phyloP scores from a whole-genome alignment of 2,888 invertebrate genomes.

The Caenorhabditis sulstoni region DNA sequence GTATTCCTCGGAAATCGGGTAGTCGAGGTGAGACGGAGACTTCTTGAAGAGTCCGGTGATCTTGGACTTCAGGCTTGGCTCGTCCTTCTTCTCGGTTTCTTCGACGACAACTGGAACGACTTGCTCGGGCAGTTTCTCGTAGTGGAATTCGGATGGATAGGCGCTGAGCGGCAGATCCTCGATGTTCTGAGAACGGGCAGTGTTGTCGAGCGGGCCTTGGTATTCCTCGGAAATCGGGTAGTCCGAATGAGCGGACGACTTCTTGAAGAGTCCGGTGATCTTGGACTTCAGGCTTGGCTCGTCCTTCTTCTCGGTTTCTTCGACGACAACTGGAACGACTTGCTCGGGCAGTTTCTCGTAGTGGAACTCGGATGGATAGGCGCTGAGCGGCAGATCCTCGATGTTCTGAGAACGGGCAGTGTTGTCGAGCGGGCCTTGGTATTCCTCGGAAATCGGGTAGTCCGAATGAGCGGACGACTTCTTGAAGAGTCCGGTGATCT shows the following conservation, averaged over 20 bases:
- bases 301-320: constrained; percentile 20
- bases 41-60: constrained; percentile 41
- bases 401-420: constrained; percentile 50
- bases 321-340: constrained; percentile 9
- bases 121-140: constrained; percentile 27
- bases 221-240: constrained; percentile 23
- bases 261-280: constrained; percentile 21
- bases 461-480: constrained; percentile 61
- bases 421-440: constrained; percentile 60
- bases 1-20: constrained; percentile 30
- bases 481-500: constrained; percentile 65
- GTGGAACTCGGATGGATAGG: constrained; percentile 28
- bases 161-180: constrained; percentile 16
- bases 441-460: constrained; percentile 58
- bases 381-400: constrained; percentile 56
- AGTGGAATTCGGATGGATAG: constrained; percentile 29
- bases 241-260: constrained; percentile 21
- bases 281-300: constrained; percentile 15
- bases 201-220: constrained; percentile 22
- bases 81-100: constrained; percentile 38
- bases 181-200: constrained; percentile 17
- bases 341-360: constrained; percentile 22
- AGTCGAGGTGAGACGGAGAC: constrained; percentile 35
- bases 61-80: constrained; percentile 28
- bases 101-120: constrained; percentile 11